phyloP scores from a whole-genome alignment of 2,113 vertebrate genomes.

The Phoxinus phoxinus region DNA sequence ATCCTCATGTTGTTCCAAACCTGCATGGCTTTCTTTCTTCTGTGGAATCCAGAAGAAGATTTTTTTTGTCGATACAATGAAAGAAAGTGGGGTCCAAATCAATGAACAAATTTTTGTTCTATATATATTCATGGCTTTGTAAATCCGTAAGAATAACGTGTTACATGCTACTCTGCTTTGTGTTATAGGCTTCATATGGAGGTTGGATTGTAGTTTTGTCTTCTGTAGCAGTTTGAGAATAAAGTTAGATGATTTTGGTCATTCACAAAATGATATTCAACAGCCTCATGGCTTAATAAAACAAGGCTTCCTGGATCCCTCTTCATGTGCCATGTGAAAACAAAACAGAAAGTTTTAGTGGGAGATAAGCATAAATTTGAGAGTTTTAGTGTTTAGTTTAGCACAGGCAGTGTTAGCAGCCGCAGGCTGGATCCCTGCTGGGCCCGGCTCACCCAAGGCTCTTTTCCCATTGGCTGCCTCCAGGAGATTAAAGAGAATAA shows the following conservation, averaged over 20 bases:
- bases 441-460: slow-evolving; percentile 71
- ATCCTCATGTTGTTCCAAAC: too few relatives aligned
- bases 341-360: slow-evolving; percentile 72
- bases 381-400: slow-evolving; percentile 68
- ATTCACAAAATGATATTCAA: slow-evolving; percentile 1
- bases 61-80: too few relatives aligned
- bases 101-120: too few relatives aligned
- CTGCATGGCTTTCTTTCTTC: too few relatives aligned
- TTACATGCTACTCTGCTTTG: neutral
- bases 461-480: slow-evolving; percentile 79
- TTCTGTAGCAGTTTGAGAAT: neutral
- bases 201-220: neutral
- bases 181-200: neutral
- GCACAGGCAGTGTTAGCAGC: slow-evolving; percentile 59
- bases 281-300: neutral
- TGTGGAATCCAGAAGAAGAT: too few relatives aligned
- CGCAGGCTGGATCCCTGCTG: slow-evolving; percentile 67
- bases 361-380: slow-evolving; percentile 74
- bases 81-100: too few relatives aligned
- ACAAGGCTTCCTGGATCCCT: neutral
- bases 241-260: slow-evolving; percentile 15
- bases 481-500: slow-evolving; percentile 83
- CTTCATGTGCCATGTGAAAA: neutral
- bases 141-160: neutral
- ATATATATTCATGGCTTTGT: neutral